Percentiles rank a stretch among this genome's conserved stretches.
phyloP scores from a whole-genome alignment of 2,113 vertebrate genomes.

The Sclerurus mexicanus region DNA sequence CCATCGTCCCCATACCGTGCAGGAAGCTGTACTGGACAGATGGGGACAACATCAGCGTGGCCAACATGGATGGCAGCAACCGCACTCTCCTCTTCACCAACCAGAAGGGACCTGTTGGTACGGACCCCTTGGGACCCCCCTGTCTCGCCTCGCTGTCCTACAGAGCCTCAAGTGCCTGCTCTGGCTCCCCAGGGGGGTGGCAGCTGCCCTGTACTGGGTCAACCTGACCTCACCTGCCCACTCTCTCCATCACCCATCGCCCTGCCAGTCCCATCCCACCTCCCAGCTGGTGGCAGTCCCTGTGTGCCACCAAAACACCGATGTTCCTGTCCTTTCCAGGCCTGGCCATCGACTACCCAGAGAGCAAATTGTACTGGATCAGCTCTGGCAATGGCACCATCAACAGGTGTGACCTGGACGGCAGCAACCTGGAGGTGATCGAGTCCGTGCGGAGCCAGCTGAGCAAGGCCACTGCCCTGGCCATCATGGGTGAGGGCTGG shows the following conservation, averaged over 20 bases:
- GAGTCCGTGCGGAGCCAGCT: slow-evolving; percentile 81
- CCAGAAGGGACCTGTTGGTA: slow-evolving; percentile 93
- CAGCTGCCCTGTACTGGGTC: not conserved
- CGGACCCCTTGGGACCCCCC: not conserved
- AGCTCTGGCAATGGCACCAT: slow-evolving; percentile 91
- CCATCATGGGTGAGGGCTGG: slow-evolving; percentile 89
- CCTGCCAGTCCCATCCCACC: not conserved
- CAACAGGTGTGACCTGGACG: slow-evolving; percentile 86
- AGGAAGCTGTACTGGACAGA: slow-evolving; percentile 98
- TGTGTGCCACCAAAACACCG: rapidly evolving
- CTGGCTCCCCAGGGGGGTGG: rapidly evolving
- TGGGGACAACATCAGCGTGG: slow-evolving; percentile 91
- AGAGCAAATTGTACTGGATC: slow-evolving; percentile 92
- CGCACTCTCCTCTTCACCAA: slow-evolving; percentile 83
- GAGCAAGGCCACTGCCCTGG: slow-evolving; percentile 89
- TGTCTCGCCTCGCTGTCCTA: not conserved
- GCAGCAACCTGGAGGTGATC: slow-evolving; percentile 81
- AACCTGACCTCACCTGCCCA: rapidly evolving
- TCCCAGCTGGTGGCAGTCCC: rapidly evolving
- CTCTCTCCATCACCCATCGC: not conserved
- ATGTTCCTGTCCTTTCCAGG: slow-evolving; percentile 63
- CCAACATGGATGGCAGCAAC: slow-evolving; percentile 93
- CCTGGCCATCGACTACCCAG: slow-evolving; percentile 89
- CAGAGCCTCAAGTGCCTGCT: not conserved
- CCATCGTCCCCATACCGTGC: not conserved